Evolutionary conservation across 2,888 invertebrate species (phyloP), one percentile per base, ranked within the genome.

Genomic region (Biston stratarius): DNA sequence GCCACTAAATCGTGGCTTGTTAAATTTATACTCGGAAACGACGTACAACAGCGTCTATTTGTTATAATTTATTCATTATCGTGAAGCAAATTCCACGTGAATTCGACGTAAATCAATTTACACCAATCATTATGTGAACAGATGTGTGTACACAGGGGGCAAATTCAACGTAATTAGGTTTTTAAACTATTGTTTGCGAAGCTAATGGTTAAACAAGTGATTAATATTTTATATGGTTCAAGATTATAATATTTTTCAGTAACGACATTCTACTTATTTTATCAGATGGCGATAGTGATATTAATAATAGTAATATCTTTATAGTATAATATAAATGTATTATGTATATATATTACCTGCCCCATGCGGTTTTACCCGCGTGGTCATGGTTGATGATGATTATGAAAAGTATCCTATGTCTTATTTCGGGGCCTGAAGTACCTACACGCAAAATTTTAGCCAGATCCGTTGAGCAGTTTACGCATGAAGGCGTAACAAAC

Each of bases 11-110:
- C 72, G 72, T 73, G 52, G 60, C 58, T 69, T 68, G 71, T 74
- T 61, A 72, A 77, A 79, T 78, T 75, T 77, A 81, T 78, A 75
- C 75, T 71, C 63, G 45, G 72, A 69, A 76, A 73, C 65, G 77
- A 77, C 74, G 67, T 61, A 71, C 66, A 24, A 64, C 57, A 73
- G 68, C 71, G 72, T 67, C 72, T 71, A 66, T 72, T 74, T 69
- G 62, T 66, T 67, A 61, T 75, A 68, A 77, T 78, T 78, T 78
- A 78, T 76, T 74, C 58, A 61, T 65, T 65, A 63, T 60, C n/a
- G 7, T 64, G 70, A 49, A 70, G 60, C 49, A 61, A 72, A 69
- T 73, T 76, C 63, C 44, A 70, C 59, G 36, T 70, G 58, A 73
- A 76, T 73, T 76, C 63, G 52, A 70, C 59, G 40, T 71, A 61